Conservation (phyloP, 2,113 vertebrate species). For the Bambusicola thoracicus region DNA sequence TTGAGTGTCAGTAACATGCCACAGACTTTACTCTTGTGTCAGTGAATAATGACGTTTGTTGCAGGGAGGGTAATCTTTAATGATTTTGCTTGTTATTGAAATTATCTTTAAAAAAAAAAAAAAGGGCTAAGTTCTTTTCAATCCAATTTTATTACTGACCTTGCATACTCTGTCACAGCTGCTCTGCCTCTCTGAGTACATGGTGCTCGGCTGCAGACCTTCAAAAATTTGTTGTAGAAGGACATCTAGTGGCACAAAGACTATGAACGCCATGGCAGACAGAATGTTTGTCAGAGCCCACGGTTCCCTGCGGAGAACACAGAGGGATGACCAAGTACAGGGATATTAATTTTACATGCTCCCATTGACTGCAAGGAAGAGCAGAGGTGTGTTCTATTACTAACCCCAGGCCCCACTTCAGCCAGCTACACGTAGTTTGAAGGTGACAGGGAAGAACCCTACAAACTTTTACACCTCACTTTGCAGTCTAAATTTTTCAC, state of each 20-base stretch:
- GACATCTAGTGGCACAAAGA: constrained; percentile 67
- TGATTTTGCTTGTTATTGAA: background rate
- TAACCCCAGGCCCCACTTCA: background rate
- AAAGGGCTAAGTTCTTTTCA: background rate
- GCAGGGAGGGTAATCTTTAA: background rate
- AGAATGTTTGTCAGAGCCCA: rapidly evolving
- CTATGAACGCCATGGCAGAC: rapidly evolving
- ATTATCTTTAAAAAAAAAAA: background rate
- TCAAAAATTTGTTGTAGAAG: constrained; percentile 40
- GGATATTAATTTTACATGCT: background rate
- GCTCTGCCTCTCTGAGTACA: rapidly evolving
- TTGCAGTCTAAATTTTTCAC: background rate
- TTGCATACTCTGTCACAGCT: background rate
- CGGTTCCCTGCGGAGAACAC: background rate
- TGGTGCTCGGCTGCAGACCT: rapidly evolving
- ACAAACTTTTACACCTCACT: background rate
- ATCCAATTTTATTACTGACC: background rate
- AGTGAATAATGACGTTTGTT: background rate
- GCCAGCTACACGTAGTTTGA: background rate
- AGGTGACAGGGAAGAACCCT: background rate
- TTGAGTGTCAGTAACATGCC: background rate
- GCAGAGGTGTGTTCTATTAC: background rate
- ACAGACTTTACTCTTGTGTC: background rate
- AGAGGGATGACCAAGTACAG: background rate
- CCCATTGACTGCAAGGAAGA: background rate